Conservation (phyloP, 1,140 invertebrate species). For the Homalodisca vitripennis region DNA sequence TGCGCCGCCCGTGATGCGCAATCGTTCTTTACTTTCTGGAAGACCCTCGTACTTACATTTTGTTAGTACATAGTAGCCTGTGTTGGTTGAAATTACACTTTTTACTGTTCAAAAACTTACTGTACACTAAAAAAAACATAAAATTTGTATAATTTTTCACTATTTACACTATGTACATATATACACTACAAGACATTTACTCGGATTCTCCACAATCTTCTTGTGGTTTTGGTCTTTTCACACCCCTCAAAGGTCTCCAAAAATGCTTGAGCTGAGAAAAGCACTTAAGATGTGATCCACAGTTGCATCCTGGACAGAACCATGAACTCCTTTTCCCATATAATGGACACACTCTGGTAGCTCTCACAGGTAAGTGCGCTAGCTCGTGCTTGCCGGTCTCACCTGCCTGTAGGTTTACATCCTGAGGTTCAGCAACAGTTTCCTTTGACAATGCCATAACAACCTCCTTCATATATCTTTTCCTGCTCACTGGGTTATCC, state of each 20-base stretch:
- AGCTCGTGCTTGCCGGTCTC: not conserved
- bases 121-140: too few species aligned
- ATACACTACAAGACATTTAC: too few species aligned
- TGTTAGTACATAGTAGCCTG: too few species aligned
- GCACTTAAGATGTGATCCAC: conserved; percentile 16
- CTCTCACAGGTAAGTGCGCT: not conserved
- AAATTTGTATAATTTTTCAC: too few species aligned
- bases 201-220: not conserved
- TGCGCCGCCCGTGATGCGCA: too few species aligned
- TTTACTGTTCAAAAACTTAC: too few species aligned
- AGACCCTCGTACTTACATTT: too few species aligned
- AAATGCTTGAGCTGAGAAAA: conserved; percentile 22
- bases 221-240: conserved; percentile 2
- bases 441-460: not conserved
- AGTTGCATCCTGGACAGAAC: conserved; percentile 29
- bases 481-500: conserved; percentile 18
- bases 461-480: not conserved
- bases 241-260: conserved; percentile 27
- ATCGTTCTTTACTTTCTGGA: too few species aligned
- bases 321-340: conserved; percentile 15
- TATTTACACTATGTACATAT: too few species aligned
- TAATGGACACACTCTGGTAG: conserved; percentile 4
- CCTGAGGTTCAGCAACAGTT: not conserved
- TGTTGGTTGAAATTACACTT: too few species aligned
- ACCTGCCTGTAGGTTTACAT: too few species aligned